These are phyloP conservation scores for Romanogobio albipinnatus DNA, from an alignment of 2,113 vertebrate genomes.

Conservation along the genomic window DNA sequence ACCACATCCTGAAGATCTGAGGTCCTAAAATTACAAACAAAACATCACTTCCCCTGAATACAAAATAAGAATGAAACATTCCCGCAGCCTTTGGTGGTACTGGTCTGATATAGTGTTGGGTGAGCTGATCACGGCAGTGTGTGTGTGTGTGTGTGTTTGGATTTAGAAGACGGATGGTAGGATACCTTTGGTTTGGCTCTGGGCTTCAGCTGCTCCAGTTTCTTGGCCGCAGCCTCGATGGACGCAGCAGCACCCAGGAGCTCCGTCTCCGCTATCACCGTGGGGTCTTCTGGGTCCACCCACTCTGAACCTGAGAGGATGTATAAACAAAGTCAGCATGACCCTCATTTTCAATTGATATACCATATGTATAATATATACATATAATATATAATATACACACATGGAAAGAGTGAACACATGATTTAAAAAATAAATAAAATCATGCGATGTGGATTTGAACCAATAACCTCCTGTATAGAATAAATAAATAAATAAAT, in stretches of 20 bases:
- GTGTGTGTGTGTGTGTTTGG: slow-evolving; percentile 36
- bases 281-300: slow-evolving; percentile 96
- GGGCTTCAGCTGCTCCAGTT: slow-evolving; percentile 96
- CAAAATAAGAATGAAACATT: slow-evolving; percentile 32
- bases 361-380: neutral
- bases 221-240: slow-evolving; percentile 98
- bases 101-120: slow-evolving; percentile 39
- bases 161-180: slow-evolving; percentile 54
- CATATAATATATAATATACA: too few relatives aligned
- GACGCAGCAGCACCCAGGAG: slow-evolving; percentile 95
- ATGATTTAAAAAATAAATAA: neutral
- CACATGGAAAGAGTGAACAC: neutral
- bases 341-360: neutral
- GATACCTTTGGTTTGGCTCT: slow-evolving; percentile 95
- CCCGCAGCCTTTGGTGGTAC: slow-evolving; percentile 17
- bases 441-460: neutral
- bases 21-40: neutral
- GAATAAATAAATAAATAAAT: neutral
- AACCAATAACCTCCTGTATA: neutral
- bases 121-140: slow-evolving; percentile 6
- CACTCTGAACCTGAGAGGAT: slow-evolving; percentile 87
- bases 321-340: neutral
- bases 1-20: slow-evolving; percentile 5
- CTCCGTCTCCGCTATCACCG: slow-evolving; percentile 95
- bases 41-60: neutral